Base-by-base conservation (phyloP, 1,140 invertebrate genomes). In the Pentalonia nigronervosa region DNA sequence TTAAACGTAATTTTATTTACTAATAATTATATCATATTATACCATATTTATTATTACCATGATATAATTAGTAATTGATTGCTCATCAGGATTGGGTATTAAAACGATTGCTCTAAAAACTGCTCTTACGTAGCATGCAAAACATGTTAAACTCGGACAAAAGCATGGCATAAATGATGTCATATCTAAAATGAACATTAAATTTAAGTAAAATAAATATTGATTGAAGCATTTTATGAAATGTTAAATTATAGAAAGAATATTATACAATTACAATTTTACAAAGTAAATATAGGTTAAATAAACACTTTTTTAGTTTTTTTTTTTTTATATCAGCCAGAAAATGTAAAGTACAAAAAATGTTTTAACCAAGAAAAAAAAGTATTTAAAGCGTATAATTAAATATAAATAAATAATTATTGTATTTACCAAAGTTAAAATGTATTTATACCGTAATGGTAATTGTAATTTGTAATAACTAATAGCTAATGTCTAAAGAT, bases 31-130 rank as follows among this genome's bases (percentile, higher is more conserved):
- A 56, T 34, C 50, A 90, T 90, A 50, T 50, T 50, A 50, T 17
- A 50, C 48, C 48, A 50, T 17, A 50, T 2, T 50, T 50, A 50
- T 50, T 17, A n/a, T 88, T 50, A 90, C 88, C 88, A 90, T 90
- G 2, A 90, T 41, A 25, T 56, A 30, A 90, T 90, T 9, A 9
- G 21, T 56, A 25, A 90, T 90, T 17, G 88, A 90, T 41, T 56
- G 50, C 7, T 90, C 88, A 53, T 90, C 88, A 41, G 50, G 56
- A 23, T 90, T 21, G 9, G 50, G 9, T 11, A 56, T 25, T 36
- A 90, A 41, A 7, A 90, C 11, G n/a, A 60, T 56, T 30, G 88
- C 88, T 90, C 36, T 90, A 14, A 90, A 90, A 56, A 90, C 41
- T 17, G 34, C 21, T 60, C 88, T 23, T 25, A 36, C 88, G 9